Percentiles rank a stretch among this genome's conserved stretches.
Conservation (phyloP, 2,113 vertebrate species). For the Centropus bengalensis region DNA sequence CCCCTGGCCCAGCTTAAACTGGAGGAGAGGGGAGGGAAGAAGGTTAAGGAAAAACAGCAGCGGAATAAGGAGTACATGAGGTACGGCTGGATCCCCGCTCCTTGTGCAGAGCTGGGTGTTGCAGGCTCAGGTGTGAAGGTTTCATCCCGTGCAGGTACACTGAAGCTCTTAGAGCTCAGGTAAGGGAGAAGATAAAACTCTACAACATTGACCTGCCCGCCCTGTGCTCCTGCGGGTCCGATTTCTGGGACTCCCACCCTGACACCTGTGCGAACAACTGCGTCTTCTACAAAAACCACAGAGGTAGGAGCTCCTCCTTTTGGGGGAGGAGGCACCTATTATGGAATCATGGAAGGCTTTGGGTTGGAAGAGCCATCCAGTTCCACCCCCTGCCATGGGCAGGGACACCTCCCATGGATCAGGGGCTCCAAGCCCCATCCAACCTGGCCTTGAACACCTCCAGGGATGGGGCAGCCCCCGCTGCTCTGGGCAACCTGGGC, state of each 20-base stretch:
- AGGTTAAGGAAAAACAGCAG: conserved; percentile 65
- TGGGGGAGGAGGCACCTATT: too few species aligned
- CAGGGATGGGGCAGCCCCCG: too few species aligned
- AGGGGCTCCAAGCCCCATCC: too few species aligned
- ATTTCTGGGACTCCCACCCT: conserved; percentile 93
- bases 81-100: conserved; percentile 32
- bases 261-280: conserved; percentile 96
- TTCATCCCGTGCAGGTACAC: conserved; percentile 78
- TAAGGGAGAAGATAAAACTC: conserved; percentile 82
- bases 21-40: conserved; percentile 70
- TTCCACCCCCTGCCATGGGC: too few species aligned
- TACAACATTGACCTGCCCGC: conserved; percentile 81
- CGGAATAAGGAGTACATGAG: conserved; percentile 73
- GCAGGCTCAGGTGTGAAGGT: not conserved
- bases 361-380: too few species aligned
- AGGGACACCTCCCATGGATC: too few species aligned
- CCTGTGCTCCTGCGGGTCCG: conserved; percentile 87
- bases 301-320: conserved; percentile 73
- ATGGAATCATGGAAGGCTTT: too few species aligned
- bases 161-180: conserved; percentile 83
- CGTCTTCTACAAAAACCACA: conserved; percentile 90
- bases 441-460: too few species aligned
- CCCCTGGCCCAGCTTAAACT: conserved; percentile 76
- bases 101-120: rapidly evolving
- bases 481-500: too few species aligned